phyloP scores from a whole-genome alignment of 2,888 invertebrate species.

The Scaptomyza polygonia region DNA sequence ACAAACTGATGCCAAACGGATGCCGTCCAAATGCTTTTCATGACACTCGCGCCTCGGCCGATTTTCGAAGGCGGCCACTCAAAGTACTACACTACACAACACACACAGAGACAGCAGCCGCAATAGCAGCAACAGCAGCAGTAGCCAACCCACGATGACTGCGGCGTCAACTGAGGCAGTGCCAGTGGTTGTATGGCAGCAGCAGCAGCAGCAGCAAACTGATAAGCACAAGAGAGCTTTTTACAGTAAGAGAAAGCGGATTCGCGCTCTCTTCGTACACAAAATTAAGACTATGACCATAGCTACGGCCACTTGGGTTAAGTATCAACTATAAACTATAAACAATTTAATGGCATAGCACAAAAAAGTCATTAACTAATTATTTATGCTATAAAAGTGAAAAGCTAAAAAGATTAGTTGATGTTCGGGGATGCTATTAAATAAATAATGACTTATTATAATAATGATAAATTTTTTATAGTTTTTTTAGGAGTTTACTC shows the following conservation, averaged over 20 bases:
- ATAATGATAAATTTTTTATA: background rate
- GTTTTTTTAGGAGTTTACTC: too few relatives aligned
- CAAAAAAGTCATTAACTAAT: constrained; percentile 42
- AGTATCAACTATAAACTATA: constrained; percentile 31
- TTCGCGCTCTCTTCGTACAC: constrained; percentile 16
- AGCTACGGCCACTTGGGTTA: constrained; percentile 2
- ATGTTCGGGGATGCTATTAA: background rate
- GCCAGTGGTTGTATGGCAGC: constrained; percentile 10
- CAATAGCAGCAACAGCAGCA: constrained; percentile 13
- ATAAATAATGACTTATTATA: background rate
- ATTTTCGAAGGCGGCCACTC: constrained; percentile 30
- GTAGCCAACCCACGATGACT: constrained; percentile 38
- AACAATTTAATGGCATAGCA: constrained; percentile 32
- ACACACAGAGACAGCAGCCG: constrained; percentile 2
- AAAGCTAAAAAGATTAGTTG: background rate
- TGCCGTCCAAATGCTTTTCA: constrained; percentile 75
- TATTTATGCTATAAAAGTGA: constrained; percentile 12
- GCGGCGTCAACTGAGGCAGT: constrained; percentile 27
- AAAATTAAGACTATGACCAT: background rate
- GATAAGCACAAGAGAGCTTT: constrained; percentile 56
- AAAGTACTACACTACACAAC: constrained; percentile 29
- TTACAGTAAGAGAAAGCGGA: constrained; percentile 6
- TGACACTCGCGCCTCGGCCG: constrained; percentile 44
- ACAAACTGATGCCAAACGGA: constrained; percentile 81
- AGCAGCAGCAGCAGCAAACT: constrained; percentile 26